Evolutionary conservation across 2,113 vertebrate species (phyloP).

Genomic region (Tragulus kanchil): DNA sequence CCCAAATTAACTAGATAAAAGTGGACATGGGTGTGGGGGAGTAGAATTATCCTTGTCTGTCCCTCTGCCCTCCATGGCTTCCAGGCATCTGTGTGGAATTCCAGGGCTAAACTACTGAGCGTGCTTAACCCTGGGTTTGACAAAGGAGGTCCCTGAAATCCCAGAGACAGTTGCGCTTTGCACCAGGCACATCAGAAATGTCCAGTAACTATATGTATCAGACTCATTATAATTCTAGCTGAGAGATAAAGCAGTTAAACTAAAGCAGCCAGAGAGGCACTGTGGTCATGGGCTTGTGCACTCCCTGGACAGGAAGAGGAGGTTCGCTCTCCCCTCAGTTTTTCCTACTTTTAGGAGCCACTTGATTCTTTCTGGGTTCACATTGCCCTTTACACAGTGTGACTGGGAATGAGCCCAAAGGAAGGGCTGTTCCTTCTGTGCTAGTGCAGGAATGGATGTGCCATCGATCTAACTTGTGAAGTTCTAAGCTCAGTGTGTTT

Average conservation of each 20-base stretch:
- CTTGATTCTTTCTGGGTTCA: background rate
- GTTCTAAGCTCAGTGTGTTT: slow-evolving; percentile 80
- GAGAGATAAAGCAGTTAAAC: background rate
- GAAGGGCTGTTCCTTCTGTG: slow-evolving; percentile 61
- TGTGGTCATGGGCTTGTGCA: background rate
- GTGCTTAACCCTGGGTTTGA: background rate
- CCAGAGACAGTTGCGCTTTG: background rate
- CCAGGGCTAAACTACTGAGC: background rate
- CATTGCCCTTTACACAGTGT: background rate
- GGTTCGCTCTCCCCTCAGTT: background rate
- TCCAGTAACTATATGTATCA: background rate
- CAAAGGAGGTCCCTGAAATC: background rate
- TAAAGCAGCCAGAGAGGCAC: background rate
- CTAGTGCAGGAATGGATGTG: slow-evolving; percentile 70
- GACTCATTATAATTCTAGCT: background rate
- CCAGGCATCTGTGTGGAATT: background rate
- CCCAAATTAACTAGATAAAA: background rate
- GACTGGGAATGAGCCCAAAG: slow-evolving; percentile 22
- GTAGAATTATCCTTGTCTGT: background rate
- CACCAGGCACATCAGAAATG: background rate
- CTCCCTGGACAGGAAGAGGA: background rate
- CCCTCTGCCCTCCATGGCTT: too few species aligned
- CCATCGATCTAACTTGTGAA: slow-evolving; percentile 75
- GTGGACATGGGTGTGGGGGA: background rate
- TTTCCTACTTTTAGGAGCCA: background rate